Conservation (phyloP, 1,140 invertebrate species). For the Orchesella cincta region DNA sequence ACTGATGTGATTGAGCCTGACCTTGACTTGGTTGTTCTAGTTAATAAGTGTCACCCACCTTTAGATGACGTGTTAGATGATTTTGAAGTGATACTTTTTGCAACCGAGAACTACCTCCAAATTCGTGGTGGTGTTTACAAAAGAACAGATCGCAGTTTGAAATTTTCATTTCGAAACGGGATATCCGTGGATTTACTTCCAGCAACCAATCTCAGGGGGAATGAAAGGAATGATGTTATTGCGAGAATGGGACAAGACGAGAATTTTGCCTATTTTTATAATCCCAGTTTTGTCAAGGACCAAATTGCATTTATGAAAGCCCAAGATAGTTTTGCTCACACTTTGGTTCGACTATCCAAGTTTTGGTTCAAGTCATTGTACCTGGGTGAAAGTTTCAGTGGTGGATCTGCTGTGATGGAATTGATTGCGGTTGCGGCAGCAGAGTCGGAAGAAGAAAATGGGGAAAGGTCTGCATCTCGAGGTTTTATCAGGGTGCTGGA, state of each 20-base stretch:
- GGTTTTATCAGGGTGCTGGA: not conserved
- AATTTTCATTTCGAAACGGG: not conserved
- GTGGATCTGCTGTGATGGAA: not conserved
- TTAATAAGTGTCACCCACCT: not conserved
- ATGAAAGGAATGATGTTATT: not conserved
- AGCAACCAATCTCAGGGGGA: not conserved
- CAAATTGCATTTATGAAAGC: not conserved
- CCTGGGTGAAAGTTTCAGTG: not conserved
- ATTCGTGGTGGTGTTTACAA: too few species aligned
- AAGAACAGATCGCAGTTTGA: too few species aligned
- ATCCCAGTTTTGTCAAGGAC: not conserved
- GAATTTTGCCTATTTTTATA: not conserved
- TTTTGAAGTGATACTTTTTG: not conserved
- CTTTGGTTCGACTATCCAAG: not conserved
- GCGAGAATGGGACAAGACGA: too few species aligned
- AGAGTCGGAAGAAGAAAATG: not conserved
- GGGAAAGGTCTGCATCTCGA: not conserved
- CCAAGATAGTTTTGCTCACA: not conserved
- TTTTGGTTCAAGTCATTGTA: conserved; percentile 9
- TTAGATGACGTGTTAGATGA: not conserved
- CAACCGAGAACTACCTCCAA: not conserved
- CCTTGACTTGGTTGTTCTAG: not conserved
- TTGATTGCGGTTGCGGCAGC: not conserved
- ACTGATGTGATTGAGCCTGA: conserved; percentile 5
- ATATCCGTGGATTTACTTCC: not conserved